phyloP scores from a whole-genome alignment of 2,797 vertebrate species.

The Loriculus beryllinus region DNA sequence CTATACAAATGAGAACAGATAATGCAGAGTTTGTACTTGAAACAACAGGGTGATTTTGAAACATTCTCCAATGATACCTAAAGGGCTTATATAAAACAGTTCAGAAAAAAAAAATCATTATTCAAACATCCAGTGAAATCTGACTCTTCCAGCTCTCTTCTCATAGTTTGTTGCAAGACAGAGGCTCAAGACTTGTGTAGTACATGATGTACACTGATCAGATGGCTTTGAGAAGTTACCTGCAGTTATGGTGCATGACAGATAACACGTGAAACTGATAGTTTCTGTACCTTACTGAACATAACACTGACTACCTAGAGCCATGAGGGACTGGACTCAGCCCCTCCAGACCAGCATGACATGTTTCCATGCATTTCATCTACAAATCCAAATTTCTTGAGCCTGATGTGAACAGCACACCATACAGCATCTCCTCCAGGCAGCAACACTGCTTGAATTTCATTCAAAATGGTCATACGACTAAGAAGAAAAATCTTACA shows the following conservation, averaged over 20 bases:
- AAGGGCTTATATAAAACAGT: background rate
- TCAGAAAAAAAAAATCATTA: background rate
- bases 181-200: background rate
- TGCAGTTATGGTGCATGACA: background rate
- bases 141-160: background rate
- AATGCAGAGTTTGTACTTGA: background rate
- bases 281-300: background rate
- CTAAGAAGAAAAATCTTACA: background rate
- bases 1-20: background rate
- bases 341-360: background rate
- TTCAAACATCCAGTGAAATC: background rate
- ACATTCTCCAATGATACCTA: background rate
- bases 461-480: background rate
- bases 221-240: background rate
- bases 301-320: background rate
- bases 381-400: background rate
- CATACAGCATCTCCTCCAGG: background rate
- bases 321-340: background rate
- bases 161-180: background rate
- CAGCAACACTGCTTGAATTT: background rate
- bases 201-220: background rate
- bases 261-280: background rate
- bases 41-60: background rate
- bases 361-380: background rate
- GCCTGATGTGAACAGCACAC: background rate